phyloP scores from a whole-genome alignment of 2,888 invertebrate genomes.

The Leucoma salicis region DNA sequence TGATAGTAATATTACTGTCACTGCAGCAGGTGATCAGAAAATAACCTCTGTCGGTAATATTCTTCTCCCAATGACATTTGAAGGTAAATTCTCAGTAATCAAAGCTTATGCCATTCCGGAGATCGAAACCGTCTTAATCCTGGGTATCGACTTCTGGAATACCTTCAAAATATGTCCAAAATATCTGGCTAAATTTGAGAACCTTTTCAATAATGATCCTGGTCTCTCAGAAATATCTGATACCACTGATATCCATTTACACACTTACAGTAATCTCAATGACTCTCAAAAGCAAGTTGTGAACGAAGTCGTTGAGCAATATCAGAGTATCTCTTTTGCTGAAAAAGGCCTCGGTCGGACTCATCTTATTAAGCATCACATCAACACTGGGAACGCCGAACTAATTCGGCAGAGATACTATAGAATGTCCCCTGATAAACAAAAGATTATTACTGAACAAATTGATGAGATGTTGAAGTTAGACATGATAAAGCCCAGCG shows the following conservation, averaged over 20 bases:
- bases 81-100: neutral
- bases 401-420: conserved; percentile 33
- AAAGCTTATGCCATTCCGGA: conserved; percentile 6
- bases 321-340: no score
- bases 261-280: no score
- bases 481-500: conserved; percentile 26
- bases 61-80: neutral
- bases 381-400: conserved; percentile 28
- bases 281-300: no score
- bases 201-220: conserved; percentile 24
- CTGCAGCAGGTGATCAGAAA: neutral
- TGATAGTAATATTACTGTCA: neutral
- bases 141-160: conserved; percentile 25
- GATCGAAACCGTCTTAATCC: conserved; percentile 11
- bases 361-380: conserved; percentile 19
- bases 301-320: no score
- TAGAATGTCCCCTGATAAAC: conserved; percentile 30
- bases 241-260: no score
- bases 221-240: no score
- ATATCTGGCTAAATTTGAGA: conserved; percentile 13
- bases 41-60: neutral
- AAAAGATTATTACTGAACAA: conserved; percentile 17
- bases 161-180: conserved; percentile 14
- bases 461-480: conserved; percentile 31
- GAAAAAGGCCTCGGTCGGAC: no score